A percentile compares a stretch with the other conserved stretches of the same genome.
phyloP scores from a whole-genome alignment of 92 coral and sea anemone genomes.

The Heteractis magnifica region DNA sequence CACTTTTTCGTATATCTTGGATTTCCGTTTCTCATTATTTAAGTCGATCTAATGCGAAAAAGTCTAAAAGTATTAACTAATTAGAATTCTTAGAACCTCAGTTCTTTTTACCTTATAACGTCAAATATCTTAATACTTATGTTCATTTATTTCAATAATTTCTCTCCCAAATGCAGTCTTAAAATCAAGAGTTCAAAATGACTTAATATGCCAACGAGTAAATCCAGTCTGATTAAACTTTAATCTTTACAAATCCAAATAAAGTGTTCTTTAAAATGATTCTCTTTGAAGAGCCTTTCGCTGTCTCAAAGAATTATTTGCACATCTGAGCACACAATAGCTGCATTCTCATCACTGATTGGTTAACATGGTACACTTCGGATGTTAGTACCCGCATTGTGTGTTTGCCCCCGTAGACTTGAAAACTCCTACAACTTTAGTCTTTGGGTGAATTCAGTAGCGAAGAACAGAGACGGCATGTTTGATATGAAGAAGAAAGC shows the following conservation, averaged over 20 bases:
- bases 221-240: constrained; percentile 2
- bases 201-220: background rate
- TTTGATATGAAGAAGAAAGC: constrained; percentile 11
- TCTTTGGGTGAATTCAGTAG: background rate
- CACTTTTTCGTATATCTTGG: no score
- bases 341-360: constrained; percentile 1
- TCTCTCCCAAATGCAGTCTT: background rate
- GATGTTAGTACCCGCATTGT: constrained; percentile 24
- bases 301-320: constrained; percentile 12
- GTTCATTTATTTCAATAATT: no score
- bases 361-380: constrained; percentile 28
- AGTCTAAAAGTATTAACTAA: no score
- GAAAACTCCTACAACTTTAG: background rate
- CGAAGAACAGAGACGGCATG: background rate
- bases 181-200: background rate
- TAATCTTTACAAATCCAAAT: constrained; percentile 6
- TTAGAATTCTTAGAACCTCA: no score
- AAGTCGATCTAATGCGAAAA: no score
- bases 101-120: no score
- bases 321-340: constrained; percentile 54
- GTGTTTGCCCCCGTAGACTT: constrained; percentile 9
- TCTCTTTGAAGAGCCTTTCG: background rate
- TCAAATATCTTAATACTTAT: no score
- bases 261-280: background rate
- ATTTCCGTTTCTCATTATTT: no score